Base-by-base conservation (phyloP, 1,140 invertebrate genomes). In the Epicauta chinensis region DNA sequence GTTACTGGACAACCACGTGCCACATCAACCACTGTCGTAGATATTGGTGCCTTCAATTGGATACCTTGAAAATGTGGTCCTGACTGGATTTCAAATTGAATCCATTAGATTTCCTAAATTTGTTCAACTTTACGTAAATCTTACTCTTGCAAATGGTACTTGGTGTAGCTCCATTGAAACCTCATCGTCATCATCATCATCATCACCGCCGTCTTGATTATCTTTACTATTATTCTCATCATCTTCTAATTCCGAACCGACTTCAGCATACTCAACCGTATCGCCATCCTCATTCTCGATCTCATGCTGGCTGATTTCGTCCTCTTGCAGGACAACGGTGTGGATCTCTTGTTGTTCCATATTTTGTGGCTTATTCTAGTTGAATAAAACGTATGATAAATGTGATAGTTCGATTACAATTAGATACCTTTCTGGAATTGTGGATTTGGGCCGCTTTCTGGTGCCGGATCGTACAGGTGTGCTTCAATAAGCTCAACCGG, bases 1-100 rank as follows among this genome's bases (percentile, higher is more conserved):
- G 63, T 60, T 1, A 81, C 77, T 2, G 84, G 82, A 38, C 65
- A 59, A n/a, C 85, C 85, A 23, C 75, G 79, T 1, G 79, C 77
- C 0, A 75, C 83, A 56, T 87, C 84, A 14, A 84, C 64, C 1
- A 86, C 81, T 58, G 86, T 80, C 1, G 83, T 84, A 1, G 81
- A 82, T 40, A 71, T 69, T 31, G 65, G 62, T 2, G 63, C 48
- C 45, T 54, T 59, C 46, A 36, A 31, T 11, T 29, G 46, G 31
- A 37, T 47, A 6, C 6, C 45, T 42, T 46, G 43, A 13, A 44
- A 46, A 30, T 44, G 31, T 30, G 41, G 37, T 47, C 38, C 13
- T 37, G 31, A 37, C 15, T 11, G 32, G 10, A 34, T 34, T 12
- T 34, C 29, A 5, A 10, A 11, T n/a, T 34, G 11, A 34, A 34